Conservation (phyloP, 2,888 invertebrate genomes). For the Nemoura dubitans region DNA sequence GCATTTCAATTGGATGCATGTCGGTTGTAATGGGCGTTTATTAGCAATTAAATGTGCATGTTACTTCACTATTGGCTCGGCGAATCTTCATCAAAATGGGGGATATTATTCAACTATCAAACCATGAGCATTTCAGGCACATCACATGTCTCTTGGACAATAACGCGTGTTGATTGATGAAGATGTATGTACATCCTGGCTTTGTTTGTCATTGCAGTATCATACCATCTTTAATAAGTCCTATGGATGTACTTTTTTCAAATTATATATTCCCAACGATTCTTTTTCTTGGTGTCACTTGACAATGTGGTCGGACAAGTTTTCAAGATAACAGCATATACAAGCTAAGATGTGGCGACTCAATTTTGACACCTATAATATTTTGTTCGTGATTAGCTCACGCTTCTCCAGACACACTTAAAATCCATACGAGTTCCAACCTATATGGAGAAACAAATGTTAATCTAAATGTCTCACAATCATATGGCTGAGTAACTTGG, state of each 20-base stretch:
- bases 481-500: no score
- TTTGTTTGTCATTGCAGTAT: no score
- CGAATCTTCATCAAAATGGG: background rate
- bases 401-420: background rate
- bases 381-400: constrained; percentile 8
- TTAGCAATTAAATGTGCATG: background rate
- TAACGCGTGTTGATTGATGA: background rate
- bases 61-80: background rate
- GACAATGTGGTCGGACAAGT: background rate
- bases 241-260: background rate
- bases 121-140: background rate
- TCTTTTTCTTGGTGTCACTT: background rate
- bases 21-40: background rate
- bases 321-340: background rate
- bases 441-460: no score
- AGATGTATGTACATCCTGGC: background rate
- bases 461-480: no score
- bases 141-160: background rate
- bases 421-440: background rate
- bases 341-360: constrained; percentile 8
- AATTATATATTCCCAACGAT: background rate
- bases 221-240: background rate
- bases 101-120: background rate
- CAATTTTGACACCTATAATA: constrained; percentile 23
- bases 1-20: background rate